Base-by-base conservation (phyloP, 1,140 invertebrate species). In the Aphidius ervi region DNA sequence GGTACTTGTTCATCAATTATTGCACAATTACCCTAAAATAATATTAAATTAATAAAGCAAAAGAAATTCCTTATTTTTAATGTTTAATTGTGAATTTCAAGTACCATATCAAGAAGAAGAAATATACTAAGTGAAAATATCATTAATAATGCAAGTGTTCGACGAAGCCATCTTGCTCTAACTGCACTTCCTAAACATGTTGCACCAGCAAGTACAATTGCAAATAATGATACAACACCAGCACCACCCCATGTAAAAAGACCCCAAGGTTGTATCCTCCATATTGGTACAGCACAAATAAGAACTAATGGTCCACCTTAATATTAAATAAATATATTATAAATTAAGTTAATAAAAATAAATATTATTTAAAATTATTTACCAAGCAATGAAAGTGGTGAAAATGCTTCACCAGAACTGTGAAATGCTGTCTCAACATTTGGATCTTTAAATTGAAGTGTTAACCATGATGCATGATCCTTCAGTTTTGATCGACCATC, bases 371-470 rank as follows among this genome's bases (percentile, higher is more conserved):
- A 4, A 37, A 50, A 37, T 37, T 7, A 58, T 23, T 45, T 45
- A 61, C 60, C 86, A 16, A 87, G 69, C 9, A 88, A 64, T 0
- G 86, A 87, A 9, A 87, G 67, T 5, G 84, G 86, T 5, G 85
- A 87, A 65, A 85, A 86, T 6, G 84, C 84, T 63, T 87, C 86
- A 46, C 84, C 83, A 48, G 87, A 83, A 9, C 81, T 78, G 40
- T 83, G 81, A 72, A 87, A 92, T 31, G 82, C 84, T 42, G 77
- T 78, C 70, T 92, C 90, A 46, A 86, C 83, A 20, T 79, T 81
- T 2, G 72, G 69, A 59, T 88, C 84, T 57, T 83, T 85, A 77
- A 92, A 92, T 40, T 82, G 81, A 62, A 91, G 76, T 5, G 82
- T 85, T 49, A 88, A 76, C 64, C 85, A 82, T 31, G 82, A 85